Evolutionary conservation across 2,113 vertebrate genomes (phyloP).

Genomic region (Rousettus leschenaultii): DNA sequence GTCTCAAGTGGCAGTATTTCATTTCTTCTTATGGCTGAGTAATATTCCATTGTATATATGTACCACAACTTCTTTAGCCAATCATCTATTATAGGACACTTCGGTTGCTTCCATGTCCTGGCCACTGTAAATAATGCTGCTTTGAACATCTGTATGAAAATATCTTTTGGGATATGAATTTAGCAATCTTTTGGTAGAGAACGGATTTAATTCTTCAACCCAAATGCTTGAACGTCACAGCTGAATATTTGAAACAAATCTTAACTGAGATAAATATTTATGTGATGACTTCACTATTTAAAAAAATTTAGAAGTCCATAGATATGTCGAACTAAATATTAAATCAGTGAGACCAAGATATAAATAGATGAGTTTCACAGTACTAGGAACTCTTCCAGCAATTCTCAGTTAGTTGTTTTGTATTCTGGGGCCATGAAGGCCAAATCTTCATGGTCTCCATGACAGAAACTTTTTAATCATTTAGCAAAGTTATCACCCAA

Average conservation of each 20-base stretch:
- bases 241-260: background rate
- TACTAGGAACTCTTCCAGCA: background rate
- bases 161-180: too few relatives aligned
- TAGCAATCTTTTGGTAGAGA: background rate
- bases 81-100: too few relatives aligned
- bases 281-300: background rate
- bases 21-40: too few relatives aligned
- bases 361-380: background rate
- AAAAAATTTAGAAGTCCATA: background rate
- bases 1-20: too few relatives aligned
- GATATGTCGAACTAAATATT: background rate
- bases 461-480: background rate
- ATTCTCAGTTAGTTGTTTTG: background rate
- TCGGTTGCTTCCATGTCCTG: too few relatives aligned
- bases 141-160: too few relatives aligned
- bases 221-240: background rate
- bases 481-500: background rate
- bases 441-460: background rate
- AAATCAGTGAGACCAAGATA: background rate
- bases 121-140: too few relatives aligned
- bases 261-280: background rate
- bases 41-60: too few relatives aligned
- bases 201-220: background rate
- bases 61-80: too few relatives aligned
- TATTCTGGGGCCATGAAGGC: background rate